A percentile compares a stretch with the other conserved stretches of the same genome.
Conservation (phyloP, 2,113 vertebrate species). For the Prietella phreatophila region DNA sequence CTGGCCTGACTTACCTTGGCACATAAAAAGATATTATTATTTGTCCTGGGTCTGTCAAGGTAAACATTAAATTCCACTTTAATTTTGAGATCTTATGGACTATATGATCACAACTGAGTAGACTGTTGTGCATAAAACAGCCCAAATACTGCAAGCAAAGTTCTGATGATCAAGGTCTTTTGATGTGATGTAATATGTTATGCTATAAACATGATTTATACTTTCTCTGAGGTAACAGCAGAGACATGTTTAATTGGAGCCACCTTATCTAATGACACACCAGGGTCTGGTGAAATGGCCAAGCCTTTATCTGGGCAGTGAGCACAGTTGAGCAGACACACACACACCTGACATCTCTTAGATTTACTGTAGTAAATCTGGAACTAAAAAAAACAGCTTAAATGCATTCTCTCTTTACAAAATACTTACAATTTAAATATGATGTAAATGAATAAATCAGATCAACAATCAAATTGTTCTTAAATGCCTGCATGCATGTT, state of each 20-base stretch:
- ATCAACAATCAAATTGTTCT: not conserved
- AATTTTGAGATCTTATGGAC: not conserved
- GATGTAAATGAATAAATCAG: not conserved
- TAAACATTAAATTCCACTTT: not conserved
- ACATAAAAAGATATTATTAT: not conserved
- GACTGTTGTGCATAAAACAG: not conserved
- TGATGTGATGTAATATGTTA: not conserved
- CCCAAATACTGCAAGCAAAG: not conserved
- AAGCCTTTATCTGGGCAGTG: conserved; percentile 39
- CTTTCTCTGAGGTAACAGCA: conserved; percentile 18
- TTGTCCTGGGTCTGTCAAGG: not conserved
- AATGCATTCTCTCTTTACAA: not conserved
- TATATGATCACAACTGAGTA: not conserved
- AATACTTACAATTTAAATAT: not conserved
- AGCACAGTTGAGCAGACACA: not conserved
- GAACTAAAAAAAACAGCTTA: not conserved
- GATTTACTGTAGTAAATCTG: not conserved
- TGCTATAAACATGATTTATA: conserved; percentile 41
- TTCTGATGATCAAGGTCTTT: not conserved
- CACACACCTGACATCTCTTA: not conserved
- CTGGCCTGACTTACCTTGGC: not conserved
- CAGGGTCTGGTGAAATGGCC: conserved; percentile 57
- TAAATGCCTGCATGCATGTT: not conserved
- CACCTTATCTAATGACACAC: conserved; percentile 67
- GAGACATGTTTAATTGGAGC: conserved; percentile 30